Base-by-base conservation (phyloP, 2,113 vertebrate genomes). In the Rhinopomastus cyanomelas region DNA sequence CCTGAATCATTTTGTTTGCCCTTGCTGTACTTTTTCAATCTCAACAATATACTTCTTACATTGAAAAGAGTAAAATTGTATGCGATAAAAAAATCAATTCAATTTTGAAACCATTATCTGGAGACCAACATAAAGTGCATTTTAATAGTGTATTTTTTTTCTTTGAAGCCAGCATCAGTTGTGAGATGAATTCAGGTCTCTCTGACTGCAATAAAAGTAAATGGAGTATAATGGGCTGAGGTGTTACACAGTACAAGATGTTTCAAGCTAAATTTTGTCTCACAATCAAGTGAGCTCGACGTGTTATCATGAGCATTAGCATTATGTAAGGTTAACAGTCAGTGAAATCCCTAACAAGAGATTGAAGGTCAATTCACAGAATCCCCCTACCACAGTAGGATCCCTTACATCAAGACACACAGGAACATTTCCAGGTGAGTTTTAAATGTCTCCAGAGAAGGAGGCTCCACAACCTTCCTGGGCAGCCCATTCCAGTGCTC, bases 61-160 rank as follows among this genome's bases (percentile, higher is more conserved):
- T 5, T 48, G 42, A 77, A 21, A 91, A 77, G 23, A 92, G 80
- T 73, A 90, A 78, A 92, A 93, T 26, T 84, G n/a, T 11, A 61
- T 73, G 16, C 30, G 21, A 74, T 72, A 61, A 77, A 71, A 49
- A 59, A 89, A 59, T 66, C 56, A 92, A 48, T 81, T 81, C 59
- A 9, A 57, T 83, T 95, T 93, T 91, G 73, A 87, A 91, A 75
- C 37, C 44, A 42, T 91, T 87, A 62, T 81, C 55, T 78, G 53
- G 39, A 23, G 32, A 79, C 32, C 23, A 87, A 72, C n/a, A 76
- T 74, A 77, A 79, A 88, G 53, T 48, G 11, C 44, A 78, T 72
- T 91, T 72, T 91, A 88, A 7, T 30, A 61, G 9, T 36, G 12
- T 13, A 48, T 68, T 92, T 85, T 83, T n/a, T 84, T 82, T 7